Conservation (phyloP, 2,113 vertebrate species). For the Xiphophorus couchianus region DNA sequence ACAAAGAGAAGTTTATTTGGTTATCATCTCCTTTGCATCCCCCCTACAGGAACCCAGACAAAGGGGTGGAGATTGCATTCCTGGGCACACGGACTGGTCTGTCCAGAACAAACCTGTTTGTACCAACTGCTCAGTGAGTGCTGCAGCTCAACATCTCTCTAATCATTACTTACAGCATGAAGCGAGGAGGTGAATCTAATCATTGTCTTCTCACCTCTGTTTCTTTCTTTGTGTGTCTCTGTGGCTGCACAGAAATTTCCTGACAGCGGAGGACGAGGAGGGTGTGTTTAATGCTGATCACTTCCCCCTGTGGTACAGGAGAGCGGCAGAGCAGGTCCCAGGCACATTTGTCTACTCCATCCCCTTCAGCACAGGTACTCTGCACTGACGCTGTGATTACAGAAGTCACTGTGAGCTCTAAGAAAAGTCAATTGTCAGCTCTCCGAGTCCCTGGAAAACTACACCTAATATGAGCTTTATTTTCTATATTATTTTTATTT, state of each 20-base stretch:
- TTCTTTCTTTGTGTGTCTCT: constrained; percentile 5
- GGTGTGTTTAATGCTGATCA: constrained; percentile 98
- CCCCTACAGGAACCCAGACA: constrained; percentile 92
- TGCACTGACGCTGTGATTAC: neutral
- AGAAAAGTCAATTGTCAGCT: too few relatives aligned
- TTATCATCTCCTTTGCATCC: neutral
- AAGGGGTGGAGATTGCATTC: constrained; percentile 97
- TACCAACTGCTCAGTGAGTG: constrained; percentile 92
- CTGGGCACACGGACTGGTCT: constrained; percentile 94
- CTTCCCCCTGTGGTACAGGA: constrained; percentile 97
- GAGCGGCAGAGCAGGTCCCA: constrained; percentile 94
- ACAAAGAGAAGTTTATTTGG: neutral
- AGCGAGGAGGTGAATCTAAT: constrained; percentile 61
- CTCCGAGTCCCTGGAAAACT: too few relatives aligned
- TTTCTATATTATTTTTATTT: too few relatives aligned
- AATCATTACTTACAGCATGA: constrained; percentile 29
- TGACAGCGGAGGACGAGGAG: constrained; percentile 95
- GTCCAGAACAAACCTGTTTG: constrained; percentile 93
- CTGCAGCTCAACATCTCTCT: constrained; percentile 27
- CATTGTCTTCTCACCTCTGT: constrained; percentile 48
- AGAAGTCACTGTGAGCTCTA: neutral
- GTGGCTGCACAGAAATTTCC: constrained; percentile 89
- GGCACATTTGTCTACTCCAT: constrained; percentile 97
- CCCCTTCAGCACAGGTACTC: constrained; percentile 91
- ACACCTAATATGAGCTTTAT: neutral